Evolutionary conservation across 2,888 invertebrate genomes (phyloP), one percentile per base, ranked within the genome.

Genomic region (Cryptocephalus moraei): DNA sequence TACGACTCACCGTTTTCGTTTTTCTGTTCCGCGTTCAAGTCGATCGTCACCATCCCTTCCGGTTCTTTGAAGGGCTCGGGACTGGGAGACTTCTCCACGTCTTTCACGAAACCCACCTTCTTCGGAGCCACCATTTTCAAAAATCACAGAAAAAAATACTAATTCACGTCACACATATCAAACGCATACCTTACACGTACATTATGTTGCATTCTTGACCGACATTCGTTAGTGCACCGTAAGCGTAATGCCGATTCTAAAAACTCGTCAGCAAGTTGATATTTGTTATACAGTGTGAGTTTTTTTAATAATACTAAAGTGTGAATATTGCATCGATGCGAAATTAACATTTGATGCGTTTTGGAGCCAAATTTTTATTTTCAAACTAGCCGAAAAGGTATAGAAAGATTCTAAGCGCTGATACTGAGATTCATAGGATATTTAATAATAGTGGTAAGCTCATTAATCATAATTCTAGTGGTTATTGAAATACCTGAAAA

Each of bases 21-120:
- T 22, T 45, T 51, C 22, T 34, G 50, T 12, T 57, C 46, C 34
- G 55, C 58, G 48, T 62, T 59, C 44, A 68, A 50, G 50, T 67
- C 67, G 44, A 68, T 61, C 11, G 62, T 64, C 9, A 62, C 62
- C 65, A 68, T 63, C 10, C 62, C 65, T 43, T 64, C 64, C 9
- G 67, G 67, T 56, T 68, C 68, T 44, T 53, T 51, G 47, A 65
- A 65, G 12, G 62, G 61, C 49, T 56, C 55, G 8, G 54, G 55
- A 40, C 51, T 52, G 8, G 34, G 43, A 3, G 49, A 43, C 40
- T 49, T 49, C 32, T 39, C 32, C 10, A 39, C 41, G 13, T 39
- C 45, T 41, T 33, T 43, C 39, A 22, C 22, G 36, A 36, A 36
- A 13, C 44, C 41, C 32, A 47, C 31, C 9, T 32, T 47, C 43